These are phyloP conservation scores for Taurulus bubalis DNA, from an alignment of 2,113 vertebrate species.

Conservation along the genomic window DNA sequence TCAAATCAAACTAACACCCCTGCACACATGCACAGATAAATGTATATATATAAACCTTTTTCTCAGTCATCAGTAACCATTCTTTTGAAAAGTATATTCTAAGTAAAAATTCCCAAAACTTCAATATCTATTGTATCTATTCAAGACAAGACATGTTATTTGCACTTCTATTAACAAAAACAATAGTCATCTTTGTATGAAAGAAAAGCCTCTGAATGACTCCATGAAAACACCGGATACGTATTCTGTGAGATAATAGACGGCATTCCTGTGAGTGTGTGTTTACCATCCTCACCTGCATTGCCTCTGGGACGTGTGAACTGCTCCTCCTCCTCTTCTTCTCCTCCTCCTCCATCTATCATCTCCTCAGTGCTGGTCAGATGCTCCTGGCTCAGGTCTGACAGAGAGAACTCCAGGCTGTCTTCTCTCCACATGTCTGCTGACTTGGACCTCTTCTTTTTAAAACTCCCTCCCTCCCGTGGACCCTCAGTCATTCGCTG, in stretches of 20 bases:
- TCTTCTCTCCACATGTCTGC: constrained; percentile 98
- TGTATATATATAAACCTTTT: background rate
- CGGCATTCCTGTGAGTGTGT: background rate
- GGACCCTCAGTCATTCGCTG: constrained; percentile 84
- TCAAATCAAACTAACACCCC: constrained; percentile 33
- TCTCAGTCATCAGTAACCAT: rapidly evolving
- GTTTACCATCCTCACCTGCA: constrained; percentile 54
- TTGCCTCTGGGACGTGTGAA: constrained; percentile 53
- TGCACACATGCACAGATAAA: background rate
- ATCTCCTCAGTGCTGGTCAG: constrained; percentile 98
- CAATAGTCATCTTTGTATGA: background rate
- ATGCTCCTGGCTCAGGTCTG: constrained; percentile 96
- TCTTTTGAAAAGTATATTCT: background rate
- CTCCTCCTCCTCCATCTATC: constrained; percentile 81
- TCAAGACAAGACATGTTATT: background rate
- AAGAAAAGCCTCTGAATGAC: background rate
- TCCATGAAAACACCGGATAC: background rate
- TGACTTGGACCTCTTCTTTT: constrained; percentile 97
- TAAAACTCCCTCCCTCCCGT: constrained; percentile 86
- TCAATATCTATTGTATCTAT: background rate
- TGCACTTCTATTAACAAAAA: background rate
- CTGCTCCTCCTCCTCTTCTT: constrained; percentile 83
- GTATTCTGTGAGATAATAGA: background rate
- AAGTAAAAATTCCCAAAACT: background rate
- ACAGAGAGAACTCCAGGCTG: constrained; percentile 95